A percentile compares a stretch with the other conserved stretches of the same genome.
phyloP scores from a whole-genome alignment of 2,888 invertebrate species.

The Zonitis immaculata region DNA sequence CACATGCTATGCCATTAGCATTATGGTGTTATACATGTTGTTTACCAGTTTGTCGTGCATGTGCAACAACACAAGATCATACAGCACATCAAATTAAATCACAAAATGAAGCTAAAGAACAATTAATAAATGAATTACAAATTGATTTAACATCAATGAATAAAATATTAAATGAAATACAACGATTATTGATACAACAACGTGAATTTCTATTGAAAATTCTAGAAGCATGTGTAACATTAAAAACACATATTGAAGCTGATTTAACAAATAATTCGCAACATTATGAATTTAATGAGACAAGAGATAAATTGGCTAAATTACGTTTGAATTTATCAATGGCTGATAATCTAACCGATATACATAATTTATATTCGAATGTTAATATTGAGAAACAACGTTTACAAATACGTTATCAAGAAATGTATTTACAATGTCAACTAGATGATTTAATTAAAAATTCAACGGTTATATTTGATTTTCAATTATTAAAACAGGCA shows the following conservation, averaged over 20 bases:
- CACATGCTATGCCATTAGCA: slow-evolving; percentile 67
- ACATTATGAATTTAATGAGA: slow-evolving; percentile 62
- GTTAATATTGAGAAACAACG: slow-evolving; percentile 63
- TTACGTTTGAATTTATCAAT: slow-evolving; percentile 58
- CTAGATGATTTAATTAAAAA: slow-evolving; percentile 66
- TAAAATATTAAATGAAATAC: slow-evolving; percentile 65
- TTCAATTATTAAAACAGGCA: slow-evolving; percentile 62
- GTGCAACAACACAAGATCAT: slow-evolving; percentile 62
- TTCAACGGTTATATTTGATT: slow-evolving; percentile 61
- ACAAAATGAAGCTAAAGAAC: slow-evolving; percentile 61
- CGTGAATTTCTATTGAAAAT: slow-evolving; percentile 68
- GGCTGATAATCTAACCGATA: slow-evolving; percentile 57
- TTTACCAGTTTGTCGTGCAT: slow-evolving; percentile 61
- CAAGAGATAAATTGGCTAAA: slow-evolving; percentile 59
- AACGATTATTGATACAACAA: slow-evolving; percentile 65
- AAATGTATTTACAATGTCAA: slow-evolving; percentile 68
- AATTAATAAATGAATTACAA: slow-evolving; percentile 61
- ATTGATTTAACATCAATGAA: slow-evolving; percentile 64
- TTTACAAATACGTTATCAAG: slow-evolving; percentile 63
- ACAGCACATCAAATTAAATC: slow-evolving; percentile 64
- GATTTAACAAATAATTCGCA: slow-evolving; percentile 66
- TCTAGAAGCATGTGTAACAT: slow-evolving; percentile 66
- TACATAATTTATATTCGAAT: slow-evolving; percentile 58
- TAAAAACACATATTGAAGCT: slow-evolving; percentile 71
- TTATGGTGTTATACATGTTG: slow-evolving; percentile 68